These are phyloP conservation scores for Phaethon lepturus DNA, from an alignment of 2,113 vertebrate species.

Conservation along the genomic window DNA sequence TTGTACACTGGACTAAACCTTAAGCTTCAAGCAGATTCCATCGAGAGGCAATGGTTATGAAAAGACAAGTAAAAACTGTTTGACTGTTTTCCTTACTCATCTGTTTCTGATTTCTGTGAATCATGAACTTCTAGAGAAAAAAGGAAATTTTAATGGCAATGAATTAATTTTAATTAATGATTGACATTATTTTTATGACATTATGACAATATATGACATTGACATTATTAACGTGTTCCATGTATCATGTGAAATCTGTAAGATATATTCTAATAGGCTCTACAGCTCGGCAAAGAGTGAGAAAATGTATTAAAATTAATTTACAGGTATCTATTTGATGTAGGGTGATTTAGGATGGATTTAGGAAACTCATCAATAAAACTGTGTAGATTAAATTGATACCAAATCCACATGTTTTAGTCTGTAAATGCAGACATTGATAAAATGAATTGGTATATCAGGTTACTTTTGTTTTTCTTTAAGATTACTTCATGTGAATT, in stretches of 20 bases:
- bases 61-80: background rate
- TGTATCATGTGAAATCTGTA: background rate
- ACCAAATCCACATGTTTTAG: background rate
- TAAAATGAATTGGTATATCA: background rate
- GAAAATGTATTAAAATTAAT: background rate
- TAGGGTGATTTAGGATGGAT: background rate
- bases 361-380: slow-evolving; percentile 6
- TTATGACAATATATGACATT: too few relatives aligned
- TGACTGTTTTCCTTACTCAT: background rate
- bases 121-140: background rate
- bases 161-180: background rate
- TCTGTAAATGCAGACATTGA: background rate
- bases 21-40: background rate
- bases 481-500: slow-evolving; percentile 31
- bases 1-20: background rate
- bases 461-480: slow-evolving; percentile 53
- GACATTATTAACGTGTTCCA: background rate
- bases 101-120: background rate
- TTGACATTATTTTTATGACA: background rate
- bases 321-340: background rate
- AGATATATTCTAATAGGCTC: background rate
- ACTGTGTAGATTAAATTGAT: background rate
- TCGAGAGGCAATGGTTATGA: background rate
- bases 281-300: background rate
- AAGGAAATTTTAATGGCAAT: background rate